Evolutionary conservation across 2,888 invertebrate genomes (phyloP), one percentile per base, ranked within the genome.

Genomic region (Acrobasis repandana): DNA sequence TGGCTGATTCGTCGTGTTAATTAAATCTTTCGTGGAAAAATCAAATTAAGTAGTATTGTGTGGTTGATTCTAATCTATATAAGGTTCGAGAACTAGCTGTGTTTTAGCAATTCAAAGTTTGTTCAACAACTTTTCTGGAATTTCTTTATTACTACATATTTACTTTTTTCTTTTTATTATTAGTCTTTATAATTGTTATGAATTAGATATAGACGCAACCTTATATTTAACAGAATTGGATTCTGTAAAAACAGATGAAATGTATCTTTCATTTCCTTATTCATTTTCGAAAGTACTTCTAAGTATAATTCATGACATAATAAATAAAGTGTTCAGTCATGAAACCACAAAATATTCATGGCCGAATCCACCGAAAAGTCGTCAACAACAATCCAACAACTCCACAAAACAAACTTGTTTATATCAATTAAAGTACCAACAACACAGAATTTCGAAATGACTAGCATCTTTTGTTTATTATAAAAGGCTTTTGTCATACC

Each of bases 381-480:
- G 58, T 63, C 60, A 61, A 62, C 65, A 64, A 60, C 51, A 60
- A 60, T 60, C 52, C 33, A 14, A 36, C 15, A 59, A 59, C 59
- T 50, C 34, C 14, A 38, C 48, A 59, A 60, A 64, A 66, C 57
- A 61, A 68, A 67, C 62, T 66, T 66, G 64, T 62, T 64, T 58
- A 59, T 59, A 64, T 64, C 64, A 64, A 65, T 69, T 65, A 54
- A 66, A 65, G 62, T 67, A 65, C 60, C 38, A 63, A 60, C 60
- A 60, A 64, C 61, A 70, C 66, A 65, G 65, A 76, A 76, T 71
- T 71, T 66, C 66, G 66, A 69, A 71, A 71, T 67, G 68, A 77
- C 76, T 73, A 68, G 72, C 76, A 78, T 77, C 80, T 77, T 83
- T 85, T 86, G 82, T 86, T 83, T 84, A 79, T 74, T 72, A 74